Evolutionary conservation across 2,888 invertebrate genomes (phyloP).

Genomic region (Cheilosia variabilis): DNA sequence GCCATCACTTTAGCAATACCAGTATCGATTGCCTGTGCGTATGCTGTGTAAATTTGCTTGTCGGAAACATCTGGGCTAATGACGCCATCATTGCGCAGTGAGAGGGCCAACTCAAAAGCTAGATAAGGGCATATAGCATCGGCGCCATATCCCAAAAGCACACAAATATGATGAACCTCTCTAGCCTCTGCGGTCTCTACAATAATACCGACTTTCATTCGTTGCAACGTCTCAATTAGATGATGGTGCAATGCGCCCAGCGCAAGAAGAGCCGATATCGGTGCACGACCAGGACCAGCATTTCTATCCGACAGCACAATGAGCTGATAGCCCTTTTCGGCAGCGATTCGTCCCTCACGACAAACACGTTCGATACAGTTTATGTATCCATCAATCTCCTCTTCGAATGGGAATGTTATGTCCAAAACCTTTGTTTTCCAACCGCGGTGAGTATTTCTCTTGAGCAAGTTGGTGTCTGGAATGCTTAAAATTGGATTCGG

Average conservation of each 20-base stretch:
- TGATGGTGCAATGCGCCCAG: conserved; percentile 98
- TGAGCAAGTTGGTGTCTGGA: conserved; percentile 94
- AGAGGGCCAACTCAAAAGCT: conserved; percentile 95
- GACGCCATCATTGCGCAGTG: conserved; percentile 93
- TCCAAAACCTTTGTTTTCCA: conserved; percentile 96
- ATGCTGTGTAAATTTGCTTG: conserved; percentile 92
- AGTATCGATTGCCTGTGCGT: conserved; percentile 95
- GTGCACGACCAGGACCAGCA: conserved; percentile 87
- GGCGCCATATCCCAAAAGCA: conserved; percentile 97
- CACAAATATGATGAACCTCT: conserved; percentile 98
- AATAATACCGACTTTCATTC: conserved; percentile 98
- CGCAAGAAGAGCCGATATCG: conserved; percentile 92
- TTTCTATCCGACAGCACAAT: conserved; percentile 93
- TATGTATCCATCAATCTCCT: conserved; percentile 90
- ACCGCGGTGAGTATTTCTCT: conserved; percentile 91
- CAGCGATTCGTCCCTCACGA: conserved; percentile 92
- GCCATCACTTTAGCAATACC: conserved; percentile 98
- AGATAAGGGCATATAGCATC: conserved; percentile 99
- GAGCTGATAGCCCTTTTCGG: conserved; percentile 90
- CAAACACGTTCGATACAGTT: conserved; percentile 92
- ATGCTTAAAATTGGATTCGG: conserved; percentile 97
- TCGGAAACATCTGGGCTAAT: conserved; percentile 91
- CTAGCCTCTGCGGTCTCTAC: conserved; percentile 98
- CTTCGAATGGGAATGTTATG: conserved; percentile 92
- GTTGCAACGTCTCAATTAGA: conserved; percentile 95